Percentiles rank a stretch among this genome's conserved stretches.
These are phyloP conservation scores for Cheilosia impressa DNA, from an alignment of 2,888 invertebrate genomes.

Conservation along the genomic window DNA sequence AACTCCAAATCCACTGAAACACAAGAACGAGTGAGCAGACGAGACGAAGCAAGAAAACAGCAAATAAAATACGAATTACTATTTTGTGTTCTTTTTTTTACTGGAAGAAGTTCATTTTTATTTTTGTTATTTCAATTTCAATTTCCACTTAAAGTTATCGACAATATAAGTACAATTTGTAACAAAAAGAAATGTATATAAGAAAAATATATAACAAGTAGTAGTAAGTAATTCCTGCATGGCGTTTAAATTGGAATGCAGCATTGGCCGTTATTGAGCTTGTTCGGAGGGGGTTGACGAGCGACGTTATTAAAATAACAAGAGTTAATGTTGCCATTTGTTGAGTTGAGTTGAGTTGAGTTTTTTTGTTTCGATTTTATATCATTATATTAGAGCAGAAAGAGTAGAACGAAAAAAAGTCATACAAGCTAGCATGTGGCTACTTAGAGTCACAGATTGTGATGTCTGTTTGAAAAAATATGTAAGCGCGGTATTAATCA, in stretches of 20 bases:
- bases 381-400: too few relatives aligned
- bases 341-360: too few relatives aligned
- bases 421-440: too few relatives aligned
- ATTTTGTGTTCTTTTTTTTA: constrained; percentile 16
- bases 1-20: constrained; percentile 34
- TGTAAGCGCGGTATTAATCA: too few relatives aligned
- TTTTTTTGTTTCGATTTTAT: too few relatives aligned
- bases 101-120: constrained; percentile 37
- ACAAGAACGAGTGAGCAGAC: constrained; percentile 20
- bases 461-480: too few relatives aligned
- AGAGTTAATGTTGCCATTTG: too few relatives aligned
- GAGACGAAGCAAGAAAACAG: constrained; percentile 2
- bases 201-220: constrained; percentile 17
- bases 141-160: constrained; percentile 20
- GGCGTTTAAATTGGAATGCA: constrained; percentile 40
- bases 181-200: constrained; percentile 24
- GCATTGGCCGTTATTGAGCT: background rate
- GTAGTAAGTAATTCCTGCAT: constrained; percentile 42
- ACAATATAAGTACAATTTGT: constrained; percentile 50
- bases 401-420: too few relatives aligned
- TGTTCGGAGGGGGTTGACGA: constrained; percentile 2
- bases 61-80: constrained; percentile 38
- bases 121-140: constrained; percentile 12
- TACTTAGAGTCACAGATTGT: too few relatives aligned
- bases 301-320: background rate